Conservation (phyloP, 2,888 invertebrate species). For the Sinhomidia bicolor region DNA sequence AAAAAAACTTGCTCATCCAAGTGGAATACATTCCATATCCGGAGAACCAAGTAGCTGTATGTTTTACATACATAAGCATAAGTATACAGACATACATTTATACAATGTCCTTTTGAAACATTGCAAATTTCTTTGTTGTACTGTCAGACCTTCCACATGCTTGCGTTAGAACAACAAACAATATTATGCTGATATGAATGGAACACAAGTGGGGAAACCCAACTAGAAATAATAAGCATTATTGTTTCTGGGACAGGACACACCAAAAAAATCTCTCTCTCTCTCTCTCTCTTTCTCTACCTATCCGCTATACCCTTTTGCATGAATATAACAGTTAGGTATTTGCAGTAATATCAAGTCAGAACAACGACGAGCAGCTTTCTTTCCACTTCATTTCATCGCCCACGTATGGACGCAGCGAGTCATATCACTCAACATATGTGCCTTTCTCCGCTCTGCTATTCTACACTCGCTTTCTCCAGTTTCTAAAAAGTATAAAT, state of each 20-base stretch:
- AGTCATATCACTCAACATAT: constrained; percentile 5
- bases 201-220: constrained; percentile 33
- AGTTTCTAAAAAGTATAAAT: constrained; percentile 14
- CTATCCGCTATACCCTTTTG: not conserved
- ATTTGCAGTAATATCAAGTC: not conserved
- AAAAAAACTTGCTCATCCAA: constrained; percentile 25
- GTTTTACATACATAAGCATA: not conserved
- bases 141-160: not conserved
- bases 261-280: not conserved
- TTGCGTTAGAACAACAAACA: not conserved
- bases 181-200: not conserved
- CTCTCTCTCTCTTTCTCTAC: too few species aligned
- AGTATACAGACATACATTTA: not conserved
- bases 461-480: constrained; percentile 1
- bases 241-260: not conserved
- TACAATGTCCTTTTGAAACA: not conserved
- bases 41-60: not conserved
- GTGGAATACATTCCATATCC: constrained; percentile 43
- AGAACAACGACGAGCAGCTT: not conserved
- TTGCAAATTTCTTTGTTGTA: constrained; percentile 1
- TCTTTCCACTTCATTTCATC: constrained; percentile 33
- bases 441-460: not conserved
- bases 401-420: not conserved
- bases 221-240: not conserved
- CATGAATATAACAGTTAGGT: constrained; percentile 11